phyloP scores from a whole-genome alignment of 2,113 vertebrate genomes.

The Thermophis baileyi region DNA sequence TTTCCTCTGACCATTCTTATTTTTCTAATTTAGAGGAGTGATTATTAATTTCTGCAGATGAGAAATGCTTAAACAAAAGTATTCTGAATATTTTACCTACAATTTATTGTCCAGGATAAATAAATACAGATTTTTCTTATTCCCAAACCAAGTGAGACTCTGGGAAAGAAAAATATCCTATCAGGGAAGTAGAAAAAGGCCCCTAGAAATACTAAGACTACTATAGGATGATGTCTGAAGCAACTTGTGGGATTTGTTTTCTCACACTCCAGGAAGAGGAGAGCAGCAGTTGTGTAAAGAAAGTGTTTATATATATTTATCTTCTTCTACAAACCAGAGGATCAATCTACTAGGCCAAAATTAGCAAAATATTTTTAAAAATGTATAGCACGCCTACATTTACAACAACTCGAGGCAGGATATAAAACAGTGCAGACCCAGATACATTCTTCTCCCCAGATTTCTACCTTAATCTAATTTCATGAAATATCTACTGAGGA shows the following conservation, averaged over 20 bases:
- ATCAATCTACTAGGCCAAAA: neutral
- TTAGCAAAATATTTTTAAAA: neutral
- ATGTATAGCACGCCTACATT: neutral
- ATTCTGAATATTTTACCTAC: neutral
- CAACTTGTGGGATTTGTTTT: neutral
- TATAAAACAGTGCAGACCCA: neutral
- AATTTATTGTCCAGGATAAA: neutral
- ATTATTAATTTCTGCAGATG: neutral
- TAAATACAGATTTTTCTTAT: neutral
- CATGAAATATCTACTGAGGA: neutral
- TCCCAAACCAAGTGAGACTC: neutral
- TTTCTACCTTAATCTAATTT: neutral
- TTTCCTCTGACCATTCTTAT: neutral
- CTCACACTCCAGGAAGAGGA: neutral
- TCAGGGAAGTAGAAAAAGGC: neutral
- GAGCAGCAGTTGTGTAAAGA: neutral
- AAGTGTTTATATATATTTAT: neutral
- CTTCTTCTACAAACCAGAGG: neutral
- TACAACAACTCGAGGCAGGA: neutral
- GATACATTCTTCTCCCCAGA: neutral
- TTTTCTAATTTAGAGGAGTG: neutral
- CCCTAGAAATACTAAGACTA: neutral
- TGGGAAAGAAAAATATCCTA: neutral
- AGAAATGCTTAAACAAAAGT: neutral
- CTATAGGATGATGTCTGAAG: neutral